Percentiles rank a stretch among this genome's conserved stretches.
phyloP scores from a whole-genome alignment of 2,113 vertebrate genomes.

The Piprites chloris region DNA sequence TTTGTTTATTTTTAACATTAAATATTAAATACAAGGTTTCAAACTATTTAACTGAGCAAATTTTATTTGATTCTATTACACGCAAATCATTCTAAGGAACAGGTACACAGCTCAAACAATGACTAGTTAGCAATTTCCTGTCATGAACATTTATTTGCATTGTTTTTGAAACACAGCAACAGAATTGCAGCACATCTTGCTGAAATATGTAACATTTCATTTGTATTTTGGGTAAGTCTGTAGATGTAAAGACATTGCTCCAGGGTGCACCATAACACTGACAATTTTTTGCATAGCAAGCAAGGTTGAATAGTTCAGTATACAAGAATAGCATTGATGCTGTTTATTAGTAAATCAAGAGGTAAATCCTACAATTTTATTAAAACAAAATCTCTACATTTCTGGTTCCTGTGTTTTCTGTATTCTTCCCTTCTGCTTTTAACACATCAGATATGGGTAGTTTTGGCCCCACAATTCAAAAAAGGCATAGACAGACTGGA shows the following conservation, averaged over 20 bases:
- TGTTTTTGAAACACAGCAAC: not conserved
- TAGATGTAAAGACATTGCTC: not conserved
- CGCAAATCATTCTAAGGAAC: not conserved
- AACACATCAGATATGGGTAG: not conserved
- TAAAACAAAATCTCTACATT: not conserved
- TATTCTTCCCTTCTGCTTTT: not conserved
- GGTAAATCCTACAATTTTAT: not conserved
- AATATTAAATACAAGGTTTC: not conserved
- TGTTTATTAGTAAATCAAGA: not conserved
- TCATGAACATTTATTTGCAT: not conserved
- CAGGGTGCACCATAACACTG: not conserved
- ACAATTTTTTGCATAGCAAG: not conserved
- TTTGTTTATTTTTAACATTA: not conserved
- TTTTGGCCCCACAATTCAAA: not conserved
- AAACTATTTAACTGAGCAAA: not conserved
- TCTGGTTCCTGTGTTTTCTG: not conserved
- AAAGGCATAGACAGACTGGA: not conserved
- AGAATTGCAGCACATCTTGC: not conserved
- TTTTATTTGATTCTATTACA: not conserved
- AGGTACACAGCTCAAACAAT: not conserved
- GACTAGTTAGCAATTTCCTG: not conserved
- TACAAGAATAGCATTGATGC: not conserved
- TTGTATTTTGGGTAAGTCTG: not conserved
- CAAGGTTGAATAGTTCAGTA: not conserved
- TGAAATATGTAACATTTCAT: not conserved